phyloP scores from a whole-genome alignment of 2,113 vertebrate genomes.

The Lanius collurio region DNA sequence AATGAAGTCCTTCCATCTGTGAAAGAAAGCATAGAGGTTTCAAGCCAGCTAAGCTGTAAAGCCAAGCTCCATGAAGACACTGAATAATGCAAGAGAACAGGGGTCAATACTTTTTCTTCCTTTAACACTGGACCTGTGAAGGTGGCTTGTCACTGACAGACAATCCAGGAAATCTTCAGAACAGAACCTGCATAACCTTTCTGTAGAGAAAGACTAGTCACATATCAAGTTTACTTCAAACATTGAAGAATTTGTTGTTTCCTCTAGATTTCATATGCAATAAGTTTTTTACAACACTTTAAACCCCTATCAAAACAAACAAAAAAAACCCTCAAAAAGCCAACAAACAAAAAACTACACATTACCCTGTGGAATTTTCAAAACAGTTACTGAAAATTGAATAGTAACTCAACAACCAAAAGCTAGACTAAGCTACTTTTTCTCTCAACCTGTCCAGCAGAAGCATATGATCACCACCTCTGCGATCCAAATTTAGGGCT shows the following conservation, averaged over 20 bases:
- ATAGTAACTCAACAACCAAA: neutral
- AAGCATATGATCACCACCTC: rapidly evolving
- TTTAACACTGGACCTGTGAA: neutral
- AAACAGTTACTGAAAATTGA: neutral
- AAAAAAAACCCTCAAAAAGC: too few species aligned
- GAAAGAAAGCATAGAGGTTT: neutral
- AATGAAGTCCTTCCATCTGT: neutral
- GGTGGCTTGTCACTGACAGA: neutral
- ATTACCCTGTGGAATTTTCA: neutral
- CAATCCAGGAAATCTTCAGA: neutral
- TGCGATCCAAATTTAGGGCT: neutral
- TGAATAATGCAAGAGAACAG: neutral
- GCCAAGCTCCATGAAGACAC: neutral
- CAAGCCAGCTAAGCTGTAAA: neutral
- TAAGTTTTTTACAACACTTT: neutral
- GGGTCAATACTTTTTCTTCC: neutral
- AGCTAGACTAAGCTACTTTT: neutral
- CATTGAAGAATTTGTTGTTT: neutral
- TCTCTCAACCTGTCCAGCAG: neutral
- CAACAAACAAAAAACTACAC: neutral
- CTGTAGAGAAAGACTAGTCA: neutral
- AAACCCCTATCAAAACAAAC: neutral
- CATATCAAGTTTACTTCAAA: neutral
- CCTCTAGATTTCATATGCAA: neutral
- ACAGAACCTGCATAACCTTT: neutral